phyloP scores from a whole-genome alignment of 2,888 invertebrate species.

The Boloria euphrosyne region DNA sequence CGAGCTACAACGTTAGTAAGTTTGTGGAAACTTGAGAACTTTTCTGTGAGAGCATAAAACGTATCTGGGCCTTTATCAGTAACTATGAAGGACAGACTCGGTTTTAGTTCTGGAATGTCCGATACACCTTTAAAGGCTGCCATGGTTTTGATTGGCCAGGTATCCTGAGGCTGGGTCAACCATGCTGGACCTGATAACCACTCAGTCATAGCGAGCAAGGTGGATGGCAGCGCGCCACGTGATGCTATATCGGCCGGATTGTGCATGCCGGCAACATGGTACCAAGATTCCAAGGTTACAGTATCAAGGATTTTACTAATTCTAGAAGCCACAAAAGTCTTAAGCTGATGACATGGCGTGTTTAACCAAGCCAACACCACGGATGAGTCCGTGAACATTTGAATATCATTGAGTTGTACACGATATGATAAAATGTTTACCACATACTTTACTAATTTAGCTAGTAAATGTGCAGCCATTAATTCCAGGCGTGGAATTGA shows the following conservation, averaged over 20 bases:
- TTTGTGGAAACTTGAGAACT: neutral
- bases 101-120: neutral
- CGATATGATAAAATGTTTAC: too few species aligned
- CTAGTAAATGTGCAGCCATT: neutral
- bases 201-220: too few species aligned
- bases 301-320: neutral
- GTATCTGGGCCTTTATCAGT: too few species aligned
- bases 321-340: neutral
- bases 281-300: neutral
- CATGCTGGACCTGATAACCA: neutral
- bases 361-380: neutral
- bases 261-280: too few species aligned
- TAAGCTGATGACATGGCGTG: neutral
- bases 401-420: too few species aligned
- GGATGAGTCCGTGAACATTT: neutral
- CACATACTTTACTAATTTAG: too few species aligned
- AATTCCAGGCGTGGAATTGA: conserved; percentile 29
- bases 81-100: neutral
- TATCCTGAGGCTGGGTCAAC: neutral
- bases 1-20: neutral
- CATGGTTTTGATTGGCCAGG: neutral
- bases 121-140: neutral
- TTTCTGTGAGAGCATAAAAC: too few species aligned
- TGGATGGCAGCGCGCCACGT: too few species aligned
- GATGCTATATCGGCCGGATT: too few species aligned